Conservation (phyloP, 2,797 vertebrate species). For the Acanthopagrus latus region DNA sequence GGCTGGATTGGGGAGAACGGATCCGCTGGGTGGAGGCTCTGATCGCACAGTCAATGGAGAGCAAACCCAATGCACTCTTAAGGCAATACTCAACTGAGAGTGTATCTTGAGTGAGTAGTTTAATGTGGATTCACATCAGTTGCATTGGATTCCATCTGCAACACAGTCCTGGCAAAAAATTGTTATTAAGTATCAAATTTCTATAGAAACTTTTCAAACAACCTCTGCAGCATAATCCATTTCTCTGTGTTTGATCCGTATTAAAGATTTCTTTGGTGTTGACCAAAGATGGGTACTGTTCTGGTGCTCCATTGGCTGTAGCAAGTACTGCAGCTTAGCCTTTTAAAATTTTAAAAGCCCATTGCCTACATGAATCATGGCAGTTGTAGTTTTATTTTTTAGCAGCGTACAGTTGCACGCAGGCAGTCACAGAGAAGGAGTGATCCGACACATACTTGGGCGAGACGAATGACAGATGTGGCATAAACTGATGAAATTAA, state of each 20-base stretch:
- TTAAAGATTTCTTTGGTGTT: no score
- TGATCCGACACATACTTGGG: no score
- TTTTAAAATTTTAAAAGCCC: no score
- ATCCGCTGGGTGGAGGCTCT: slow-evolving; percentile 26
- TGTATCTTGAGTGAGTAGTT: not conserved
- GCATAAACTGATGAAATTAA: no score
- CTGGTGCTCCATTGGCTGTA: no score
- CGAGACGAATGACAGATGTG: no score
- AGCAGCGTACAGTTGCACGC: no score
- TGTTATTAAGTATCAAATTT: not conserved
- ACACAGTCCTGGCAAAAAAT: not conserved
- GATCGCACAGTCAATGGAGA: slow-evolving; percentile 15
- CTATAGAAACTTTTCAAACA: not conserved
- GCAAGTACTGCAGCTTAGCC: no score
- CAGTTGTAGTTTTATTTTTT: no score
- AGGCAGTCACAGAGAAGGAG: no score
- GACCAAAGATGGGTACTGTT: no score
- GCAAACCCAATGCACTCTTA: slow-evolving; percentile 13
- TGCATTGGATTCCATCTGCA: not conserved
- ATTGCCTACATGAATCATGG: no score
- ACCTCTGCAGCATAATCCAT: not conserved
- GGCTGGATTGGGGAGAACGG: slow-evolving; percentile 36
- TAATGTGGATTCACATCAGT: not conserved
- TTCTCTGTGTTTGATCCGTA: not conserved
- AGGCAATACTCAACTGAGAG: slow-evolving; percentile 6